Percentiles rank a stretch among this genome's conserved stretches.
These are phyloP conservation scores for Anguilla megastoma DNA, from an alignment of 2,797 vertebrate genomes.

Conservation along the genomic window DNA sequence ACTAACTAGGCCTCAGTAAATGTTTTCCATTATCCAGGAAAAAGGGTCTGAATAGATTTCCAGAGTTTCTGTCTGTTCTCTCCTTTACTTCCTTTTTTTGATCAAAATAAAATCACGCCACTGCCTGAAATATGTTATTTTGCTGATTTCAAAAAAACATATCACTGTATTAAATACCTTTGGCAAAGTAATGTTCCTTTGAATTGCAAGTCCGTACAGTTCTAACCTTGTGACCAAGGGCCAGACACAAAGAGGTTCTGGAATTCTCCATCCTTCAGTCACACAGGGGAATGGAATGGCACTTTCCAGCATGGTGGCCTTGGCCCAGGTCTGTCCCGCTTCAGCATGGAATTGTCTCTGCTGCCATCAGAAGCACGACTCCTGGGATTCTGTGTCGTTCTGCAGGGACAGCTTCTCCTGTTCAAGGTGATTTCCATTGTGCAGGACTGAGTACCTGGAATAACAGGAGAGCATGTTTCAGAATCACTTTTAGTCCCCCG, in stretches of 20 bases:
- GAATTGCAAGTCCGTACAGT: constrained; percentile 49
- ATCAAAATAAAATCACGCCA: constrained; percentile 3
- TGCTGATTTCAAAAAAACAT: constrained; percentile 38
- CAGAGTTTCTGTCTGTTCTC: constrained; percentile 7
- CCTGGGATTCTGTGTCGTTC: constrained; percentile 81
- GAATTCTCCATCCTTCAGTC: constrained; percentile 30
- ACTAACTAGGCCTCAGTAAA: not conserved
- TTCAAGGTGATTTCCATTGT: constrained; percentile 81
- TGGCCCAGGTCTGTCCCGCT: constrained; percentile 34
- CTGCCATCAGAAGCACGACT: constrained; percentile 87
- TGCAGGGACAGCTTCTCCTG: constrained; percentile 83
- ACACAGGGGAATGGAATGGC: constrained; percentile 23
- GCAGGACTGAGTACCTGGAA: constrained; percentile 85
- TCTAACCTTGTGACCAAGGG: constrained; percentile 45
- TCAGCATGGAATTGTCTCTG: constrained; percentile 33
- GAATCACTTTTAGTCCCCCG: not conserved
- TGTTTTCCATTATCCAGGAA: not conserved
- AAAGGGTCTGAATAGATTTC: not conserved
- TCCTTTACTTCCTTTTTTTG: constrained; percentile 33
- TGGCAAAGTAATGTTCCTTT: constrained; percentile 65
- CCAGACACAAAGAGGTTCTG: constrained; percentile 34
- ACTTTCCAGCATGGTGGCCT: constrained; percentile 39
- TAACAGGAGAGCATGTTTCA: constrained; percentile 7
- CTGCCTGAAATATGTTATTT: not conserved
- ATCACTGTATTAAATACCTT: constrained; percentile 65